These are phyloP conservation scores for Sycophila texana DNA, from an alignment of 2,888 invertebrate species.

Conservation along the genomic window DNA sequence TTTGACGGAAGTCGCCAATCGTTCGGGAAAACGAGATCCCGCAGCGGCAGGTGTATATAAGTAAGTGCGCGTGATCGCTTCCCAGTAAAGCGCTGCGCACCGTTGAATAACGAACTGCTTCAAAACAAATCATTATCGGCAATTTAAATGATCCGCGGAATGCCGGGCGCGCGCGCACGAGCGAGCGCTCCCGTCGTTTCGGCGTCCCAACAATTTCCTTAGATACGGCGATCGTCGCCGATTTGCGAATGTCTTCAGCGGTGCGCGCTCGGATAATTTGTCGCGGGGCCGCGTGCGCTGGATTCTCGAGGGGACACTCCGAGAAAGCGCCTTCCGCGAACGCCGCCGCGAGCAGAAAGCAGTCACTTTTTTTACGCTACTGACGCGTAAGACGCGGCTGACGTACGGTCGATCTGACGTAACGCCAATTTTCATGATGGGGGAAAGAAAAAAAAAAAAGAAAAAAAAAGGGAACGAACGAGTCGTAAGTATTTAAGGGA, in stretches of 20 bases:
- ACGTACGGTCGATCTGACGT: no score
- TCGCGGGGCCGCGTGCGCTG: slow-evolving; percentile 12
- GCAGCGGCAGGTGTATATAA: not conserved
- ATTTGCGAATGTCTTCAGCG: slow-evolving; percentile 17
- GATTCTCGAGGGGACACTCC: slow-evolving; percentile 60
- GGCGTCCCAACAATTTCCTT: slow-evolving; percentile 3
- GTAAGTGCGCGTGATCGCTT: slow-evolving; percentile 13
- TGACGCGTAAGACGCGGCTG: not conserved
- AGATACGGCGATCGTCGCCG: slow-evolving; percentile 34
- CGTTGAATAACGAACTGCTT: slow-evolving; percentile 17
- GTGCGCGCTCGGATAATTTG: slow-evolving; percentile 19
- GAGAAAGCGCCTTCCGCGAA: slow-evolving; percentile 61
- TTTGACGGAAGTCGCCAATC: not conserved
- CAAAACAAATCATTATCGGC: slow-evolving; percentile 27
- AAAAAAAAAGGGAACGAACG: no score
- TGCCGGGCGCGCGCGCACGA: slow-evolving; percentile 6
- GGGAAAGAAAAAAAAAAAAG: no score
- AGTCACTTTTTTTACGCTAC: not conserved
- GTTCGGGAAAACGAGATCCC: not conserved
- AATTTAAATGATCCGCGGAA: slow-evolving; percentile 38
- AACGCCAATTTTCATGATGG: no score
- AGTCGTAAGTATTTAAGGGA: no score
- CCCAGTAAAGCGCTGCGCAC: slow-evolving; percentile 8
- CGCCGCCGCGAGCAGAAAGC: not conserved
- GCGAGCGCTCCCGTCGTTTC: not conserved